A percentile compares a stretch with the other conserved stretches of the same genome.
Conservation (phyloP, 2,888 invertebrate species). For the Poecilobothrus nobilitatus region DNA sequence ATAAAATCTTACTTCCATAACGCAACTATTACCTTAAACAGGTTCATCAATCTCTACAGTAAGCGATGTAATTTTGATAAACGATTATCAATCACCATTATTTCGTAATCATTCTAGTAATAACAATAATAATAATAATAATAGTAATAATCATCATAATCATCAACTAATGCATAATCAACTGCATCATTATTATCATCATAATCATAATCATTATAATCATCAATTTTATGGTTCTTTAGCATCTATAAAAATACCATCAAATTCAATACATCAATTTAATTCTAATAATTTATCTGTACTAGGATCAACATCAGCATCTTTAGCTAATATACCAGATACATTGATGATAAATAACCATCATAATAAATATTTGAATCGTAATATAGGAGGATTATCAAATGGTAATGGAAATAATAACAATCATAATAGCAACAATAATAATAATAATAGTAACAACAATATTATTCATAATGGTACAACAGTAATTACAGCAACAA, state of each 20-base stretch:
- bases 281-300: neutral
- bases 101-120: no score
- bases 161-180: no score
- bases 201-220: neutral
- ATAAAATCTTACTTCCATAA: no score
- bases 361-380: neutral
- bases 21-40: no score
- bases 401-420: neutral
- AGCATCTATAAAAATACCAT: neutral
- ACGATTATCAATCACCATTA: conserved; percentile 1
- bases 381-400: neutral
- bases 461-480: neutral
- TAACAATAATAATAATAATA: no score
- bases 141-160: neutral
- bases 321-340: conserved; percentile 11
- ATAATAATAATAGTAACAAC: neutral
- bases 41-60: neutral
- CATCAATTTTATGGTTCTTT: neutral
- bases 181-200: neutral
- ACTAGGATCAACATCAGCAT: conserved; percentile 27
- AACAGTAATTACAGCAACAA: neutral
- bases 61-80: neutral
- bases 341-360: conserved; percentile 15
- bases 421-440: neutral
- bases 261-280: conserved; percentile 1